Evolutionary conservation across 2,888 invertebrate genomes (phyloP).

Genomic region (Habrosyne pyritoides): DNA sequence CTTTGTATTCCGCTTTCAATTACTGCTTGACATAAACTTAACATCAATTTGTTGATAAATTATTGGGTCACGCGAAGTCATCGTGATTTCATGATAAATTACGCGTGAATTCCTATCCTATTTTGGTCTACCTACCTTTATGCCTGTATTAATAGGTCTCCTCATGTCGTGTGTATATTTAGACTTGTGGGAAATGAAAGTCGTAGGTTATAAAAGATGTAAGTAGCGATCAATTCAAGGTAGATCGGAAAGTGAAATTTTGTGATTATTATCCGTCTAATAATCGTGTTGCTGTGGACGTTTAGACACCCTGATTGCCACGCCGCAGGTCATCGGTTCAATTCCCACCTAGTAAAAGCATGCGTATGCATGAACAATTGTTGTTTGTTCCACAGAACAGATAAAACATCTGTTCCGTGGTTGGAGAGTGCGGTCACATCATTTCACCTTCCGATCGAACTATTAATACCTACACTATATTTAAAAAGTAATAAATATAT

Average conservation of each 20-base stretch:
- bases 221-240: neutral
- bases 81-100: conserved; percentile 8
- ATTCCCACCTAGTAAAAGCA: too few relatives aligned
- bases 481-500: too few relatives aligned
- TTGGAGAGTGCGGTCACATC: too few relatives aligned
- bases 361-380: too few relatives aligned
- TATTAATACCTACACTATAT: too few relatives aligned
- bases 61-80: neutral
- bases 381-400: too few relatives aligned
- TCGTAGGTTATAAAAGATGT: neutral
- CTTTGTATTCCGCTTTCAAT: conserved; percentile 11
- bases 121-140: neutral
- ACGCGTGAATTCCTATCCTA: neutral
- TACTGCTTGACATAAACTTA: conserved; percentile 10
- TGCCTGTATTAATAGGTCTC: neutral
- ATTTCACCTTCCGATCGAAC: too few relatives aligned
- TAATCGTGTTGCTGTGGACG: too few relatives aligned
- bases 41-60: conserved; percentile 6
- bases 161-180: neutral
- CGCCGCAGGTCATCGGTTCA: too few relatives aligned
- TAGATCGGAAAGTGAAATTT: neutral
- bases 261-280: too few relatives aligned
- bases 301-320: too few relatives aligned
- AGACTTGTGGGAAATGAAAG: neutral
- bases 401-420: too few relatives aligned